Evolutionary conservation across 2,888 invertebrate genomes (phyloP).

Genomic region (Cosmia pyralina): DNA sequence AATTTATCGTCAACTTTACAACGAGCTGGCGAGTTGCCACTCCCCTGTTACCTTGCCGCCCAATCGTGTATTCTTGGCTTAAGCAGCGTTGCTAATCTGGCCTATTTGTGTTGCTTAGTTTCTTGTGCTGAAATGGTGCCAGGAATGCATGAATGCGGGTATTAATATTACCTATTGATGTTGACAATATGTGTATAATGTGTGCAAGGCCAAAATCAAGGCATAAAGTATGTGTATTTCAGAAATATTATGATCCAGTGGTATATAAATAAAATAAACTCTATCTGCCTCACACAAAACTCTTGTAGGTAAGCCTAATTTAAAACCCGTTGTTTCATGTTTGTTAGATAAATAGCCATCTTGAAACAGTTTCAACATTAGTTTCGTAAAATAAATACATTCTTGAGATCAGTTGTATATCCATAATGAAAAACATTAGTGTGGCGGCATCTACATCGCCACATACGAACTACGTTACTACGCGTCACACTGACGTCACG

Average conservation of each 20-base stretch:
- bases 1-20: constrained; percentile 79
- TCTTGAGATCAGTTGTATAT: not conserved
- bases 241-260: not conserved
- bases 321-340: not conserved
- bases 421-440: too few relatives aligned
- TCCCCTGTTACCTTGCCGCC: constrained; percentile 60
- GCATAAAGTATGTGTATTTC: too few relatives aligned
- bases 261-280: too few relatives aligned
- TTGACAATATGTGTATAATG: not conserved
- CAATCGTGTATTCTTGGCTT: constrained; percentile 62
- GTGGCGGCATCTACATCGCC: too few relatives aligned
- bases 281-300: too few relatives aligned
- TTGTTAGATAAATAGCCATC: too few relatives aligned
- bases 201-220: not conserved
- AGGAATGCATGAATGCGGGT: not conserved
- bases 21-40: constrained; percentile 79
- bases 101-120: constrained; percentile 42
- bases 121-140: constrained; percentile 8
- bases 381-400: not conserved
- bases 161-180: not conserved
- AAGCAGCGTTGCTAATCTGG: constrained; percentile 52
- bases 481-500: too few relatives aligned
- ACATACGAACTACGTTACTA: too few relatives aligned
- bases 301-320: too few relatives aligned
- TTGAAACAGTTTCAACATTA: not conserved